Base-by-base conservation (phyloP, 1,140 invertebrate genomes). In the Caenorhabditis inopinata region DNA sequence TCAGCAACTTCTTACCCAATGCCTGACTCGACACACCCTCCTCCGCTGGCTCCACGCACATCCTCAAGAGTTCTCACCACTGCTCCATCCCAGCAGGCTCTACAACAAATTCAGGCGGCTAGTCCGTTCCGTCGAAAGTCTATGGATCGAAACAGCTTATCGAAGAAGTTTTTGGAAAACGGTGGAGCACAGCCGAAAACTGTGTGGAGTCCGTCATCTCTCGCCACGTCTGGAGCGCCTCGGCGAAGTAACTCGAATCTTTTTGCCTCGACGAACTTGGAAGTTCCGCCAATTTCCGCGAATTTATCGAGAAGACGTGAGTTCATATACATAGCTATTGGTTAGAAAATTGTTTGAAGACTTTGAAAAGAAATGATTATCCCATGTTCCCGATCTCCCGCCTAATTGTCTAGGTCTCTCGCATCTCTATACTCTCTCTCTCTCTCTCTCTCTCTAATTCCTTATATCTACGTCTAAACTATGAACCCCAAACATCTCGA, bases 321-420 rank as follows among this genome's bases (percentile, higher is more conserved):
- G 58, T 68, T 42, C 12, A 16, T 23, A 4, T 32, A 16, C 32
- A 58, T 32, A 21, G 23, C 49, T 51, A 51, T 58, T 29, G 23
- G 32, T n/a, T n/a, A 58, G 16, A 32, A 2, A 21, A 32, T 16
- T 68, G 32, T 38, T 38, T 68, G 58, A 68, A 68, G 38, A 42
- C 32, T 42, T 42, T 42, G 38, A 42, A 42, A 68, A 68, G 38
- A 16, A 11, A 68, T 68, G 1, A 68, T 11, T 2, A 38, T 9
- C 48, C n/a, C n/a, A 68, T 14, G 35, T 32, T 29, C 25, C 16
- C n/a, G 14, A 42, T 42, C 25, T 16, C 32, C n/a, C n/a, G n/a
- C 35, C 58, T 68, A 68, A 68, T 68, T 68, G 58, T 68, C 58
- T 68, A 38, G 38, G 58, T 68, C 58, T 68, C 58, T 68, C 11